These are phyloP conservation scores for Drosophila ercepeae DNA, from an alignment of 1,140 invertebrate genomes.

Conservation along the genomic window DNA sequence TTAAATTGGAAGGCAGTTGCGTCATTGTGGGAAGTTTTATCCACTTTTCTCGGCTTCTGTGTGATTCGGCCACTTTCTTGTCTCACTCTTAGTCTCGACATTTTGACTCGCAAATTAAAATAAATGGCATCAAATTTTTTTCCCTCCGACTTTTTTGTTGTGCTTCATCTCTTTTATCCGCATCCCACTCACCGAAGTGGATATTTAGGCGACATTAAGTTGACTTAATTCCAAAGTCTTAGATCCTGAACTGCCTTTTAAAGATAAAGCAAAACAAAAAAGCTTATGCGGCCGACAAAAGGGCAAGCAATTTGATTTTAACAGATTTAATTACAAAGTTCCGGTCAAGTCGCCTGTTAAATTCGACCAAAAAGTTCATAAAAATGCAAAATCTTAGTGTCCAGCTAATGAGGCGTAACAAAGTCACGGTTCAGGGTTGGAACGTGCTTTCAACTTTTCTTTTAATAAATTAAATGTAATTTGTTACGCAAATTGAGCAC, in stretches of 20 bases:
- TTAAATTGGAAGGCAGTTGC: constrained; percentile 17
- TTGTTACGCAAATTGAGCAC: constrained; percentile 55
- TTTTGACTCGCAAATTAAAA: constrained; percentile 77
- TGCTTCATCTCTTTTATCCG: constrained; percentile 25
- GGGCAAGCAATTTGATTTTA: constrained; percentile 44
- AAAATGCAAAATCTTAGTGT: constrained; percentile 59
- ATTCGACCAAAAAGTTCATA: constrained; percentile 48
- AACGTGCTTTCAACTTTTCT: constrained; percentile 24
- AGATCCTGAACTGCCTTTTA: constrained; percentile 27
- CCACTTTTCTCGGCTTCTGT: not conserved
- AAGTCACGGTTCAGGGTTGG: constrained; percentile 11
- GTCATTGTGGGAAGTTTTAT: constrained; percentile 29
- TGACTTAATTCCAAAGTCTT: constrained; percentile 53
- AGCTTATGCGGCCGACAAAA: constrained; percentile 10
- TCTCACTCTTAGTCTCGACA: constrained; percentile 65
- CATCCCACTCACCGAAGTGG: constrained; percentile 7
- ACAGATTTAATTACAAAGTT: constrained; percentile 70
- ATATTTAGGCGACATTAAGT: constrained; percentile 59
- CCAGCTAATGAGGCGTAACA: constrained; percentile 54
- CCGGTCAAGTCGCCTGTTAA: constrained; percentile 45
- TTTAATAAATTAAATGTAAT: constrained; percentile 57
- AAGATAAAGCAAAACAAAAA: not conserved
- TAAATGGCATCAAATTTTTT: constrained; percentile 71
- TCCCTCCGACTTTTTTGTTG: constrained; percentile 14
- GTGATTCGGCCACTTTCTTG: constrained; percentile 45